These are phyloP conservation scores for Halisarca cf. caerulea DNA, from an alignment of 37 sponge, comb jelly and placozoan species.

Conservation along the genomic window DNA sequence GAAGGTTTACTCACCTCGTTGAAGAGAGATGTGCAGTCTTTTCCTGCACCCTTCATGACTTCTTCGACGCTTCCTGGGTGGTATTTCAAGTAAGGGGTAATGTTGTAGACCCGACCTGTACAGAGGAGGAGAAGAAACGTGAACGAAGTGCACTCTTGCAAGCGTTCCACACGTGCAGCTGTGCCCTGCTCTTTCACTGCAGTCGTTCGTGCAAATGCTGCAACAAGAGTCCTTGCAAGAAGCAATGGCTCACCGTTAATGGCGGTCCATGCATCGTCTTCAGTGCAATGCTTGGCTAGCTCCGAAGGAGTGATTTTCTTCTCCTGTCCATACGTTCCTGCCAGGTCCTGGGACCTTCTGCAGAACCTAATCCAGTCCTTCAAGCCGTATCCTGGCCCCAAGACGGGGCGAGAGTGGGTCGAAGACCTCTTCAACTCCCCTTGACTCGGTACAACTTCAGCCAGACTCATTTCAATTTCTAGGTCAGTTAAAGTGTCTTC, in stretches of 20 bases:
- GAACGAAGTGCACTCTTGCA: background rate
- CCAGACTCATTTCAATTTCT: too few relatives aligned
- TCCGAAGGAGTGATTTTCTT: constrained; percentile 67
- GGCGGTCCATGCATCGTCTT: constrained; percentile 91
- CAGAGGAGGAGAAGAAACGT: too few relatives aligned
- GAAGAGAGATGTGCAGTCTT: constrained; percentile 90
- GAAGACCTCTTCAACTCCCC: constrained; percentile 3
- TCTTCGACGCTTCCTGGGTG: constrained; percentile 95
- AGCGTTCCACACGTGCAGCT: too few relatives aligned
- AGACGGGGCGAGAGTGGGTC: constrained; percentile 24
- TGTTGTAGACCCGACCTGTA: constrained; percentile 91
- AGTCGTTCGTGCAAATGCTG: background rate
- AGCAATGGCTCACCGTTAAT: constrained; percentile 63
- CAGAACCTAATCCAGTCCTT: constrained; percentile 90
- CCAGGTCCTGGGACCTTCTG: constrained; percentile 42
- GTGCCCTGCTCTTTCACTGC: background rate
- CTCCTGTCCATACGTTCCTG: constrained; percentile 42
- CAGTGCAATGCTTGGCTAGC: constrained; percentile 72
- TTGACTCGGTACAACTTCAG: background rate
- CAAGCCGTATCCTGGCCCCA: constrained; percentile 84
- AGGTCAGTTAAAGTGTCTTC: too few relatives aligned
- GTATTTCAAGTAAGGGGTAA: constrained; percentile 85
- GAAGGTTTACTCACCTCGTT: constrained; percentile 62
- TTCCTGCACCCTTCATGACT: constrained; percentile 90
- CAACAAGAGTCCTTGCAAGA: background rate